A percentile compares a stretch with the other conserved stretches of the same genome.
phyloP scores from a whole-genome alignment of 2,113 vertebrate species.

The Trogon surrucura region DNA sequence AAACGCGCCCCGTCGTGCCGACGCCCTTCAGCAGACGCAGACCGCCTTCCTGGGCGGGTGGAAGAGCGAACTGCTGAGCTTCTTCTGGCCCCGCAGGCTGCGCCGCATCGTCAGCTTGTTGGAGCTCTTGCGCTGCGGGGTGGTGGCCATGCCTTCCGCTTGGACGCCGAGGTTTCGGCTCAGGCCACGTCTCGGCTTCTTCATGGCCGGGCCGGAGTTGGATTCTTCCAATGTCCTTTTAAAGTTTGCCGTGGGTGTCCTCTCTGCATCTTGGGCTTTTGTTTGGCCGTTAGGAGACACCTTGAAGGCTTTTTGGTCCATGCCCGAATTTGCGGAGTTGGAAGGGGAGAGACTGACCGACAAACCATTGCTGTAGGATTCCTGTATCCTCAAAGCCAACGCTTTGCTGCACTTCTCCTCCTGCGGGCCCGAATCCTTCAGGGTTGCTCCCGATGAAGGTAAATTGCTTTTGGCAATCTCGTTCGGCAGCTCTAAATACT shows the following conservation, averaged over 20 bases:
- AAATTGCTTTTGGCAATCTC: slow-evolving; percentile 69
- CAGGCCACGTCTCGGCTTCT: slow-evolving; percentile 75
- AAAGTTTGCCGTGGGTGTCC: slow-evolving; percentile 71
- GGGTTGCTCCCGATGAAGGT: neutral
- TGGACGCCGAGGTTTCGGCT: slow-evolving; percentile 33
- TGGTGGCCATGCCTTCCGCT: slow-evolving; percentile 34
- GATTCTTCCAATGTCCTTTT: slow-evolving; percentile 83
- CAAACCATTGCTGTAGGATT: slow-evolving; percentile 68
- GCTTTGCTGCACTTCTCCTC: slow-evolving; percentile 76
- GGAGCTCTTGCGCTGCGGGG: slow-evolving; percentile 60
- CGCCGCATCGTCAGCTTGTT: slow-evolving; percentile 76
- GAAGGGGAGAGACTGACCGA: slow-evolving; percentile 69
- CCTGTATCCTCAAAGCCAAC: slow-evolving; percentile 70
- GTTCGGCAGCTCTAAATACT: slow-evolving; percentile 62
- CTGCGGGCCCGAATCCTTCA: slow-evolving; percentile 44
- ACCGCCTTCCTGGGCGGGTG: slow-evolving; percentile 81
- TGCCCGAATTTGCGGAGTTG: slow-evolving; percentile 66
- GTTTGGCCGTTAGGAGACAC: slow-evolving; percentile 51
- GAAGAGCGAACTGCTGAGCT: slow-evolving; percentile 75
- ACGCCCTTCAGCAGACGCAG: slow-evolving; percentile 77
- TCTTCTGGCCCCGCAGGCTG: slow-evolving; percentile 83
- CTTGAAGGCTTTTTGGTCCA: slow-evolving; percentile 75
- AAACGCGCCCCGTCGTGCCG: neutral
- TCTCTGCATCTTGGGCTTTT: slow-evolving; percentile 77
- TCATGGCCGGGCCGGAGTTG: slow-evolving; percentile 75